Conservation (phyloP, 2,113 vertebrate genomes). For the Cyanoderma ruficeps region DNA sequence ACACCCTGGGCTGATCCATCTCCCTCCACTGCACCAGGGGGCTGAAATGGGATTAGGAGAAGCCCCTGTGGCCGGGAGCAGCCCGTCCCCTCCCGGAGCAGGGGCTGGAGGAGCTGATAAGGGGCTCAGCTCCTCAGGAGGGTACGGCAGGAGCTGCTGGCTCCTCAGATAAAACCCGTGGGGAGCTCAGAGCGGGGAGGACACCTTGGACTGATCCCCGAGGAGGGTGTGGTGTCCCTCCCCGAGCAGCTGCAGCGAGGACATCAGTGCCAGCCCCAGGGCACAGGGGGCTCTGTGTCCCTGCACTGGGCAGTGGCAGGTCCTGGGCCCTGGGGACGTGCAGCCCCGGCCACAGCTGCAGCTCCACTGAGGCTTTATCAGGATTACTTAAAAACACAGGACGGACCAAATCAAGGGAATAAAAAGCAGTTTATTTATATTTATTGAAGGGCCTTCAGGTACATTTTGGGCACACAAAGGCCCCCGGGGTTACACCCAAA, state of each 20-base stretch:
- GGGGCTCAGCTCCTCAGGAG: neutral
- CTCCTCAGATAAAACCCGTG: neutral
- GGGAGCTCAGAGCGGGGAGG: neutral
- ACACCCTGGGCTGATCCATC: neutral
- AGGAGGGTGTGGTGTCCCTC: fast-evolving
- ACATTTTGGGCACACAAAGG: neutral
- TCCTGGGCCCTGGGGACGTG: neutral
- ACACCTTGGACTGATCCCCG: neutral
- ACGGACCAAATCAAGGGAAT: neutral
- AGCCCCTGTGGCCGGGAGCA: neutral
- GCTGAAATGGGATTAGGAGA: constrained; percentile 30
- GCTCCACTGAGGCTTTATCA: neutral
- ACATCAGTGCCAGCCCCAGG: neutral
- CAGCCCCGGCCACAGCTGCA: neutral
- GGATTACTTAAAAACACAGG: neutral
- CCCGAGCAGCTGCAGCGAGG: neutral
- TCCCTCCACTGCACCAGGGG: neutral
- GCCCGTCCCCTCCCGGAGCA: neutral
- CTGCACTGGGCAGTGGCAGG: fast-evolving
- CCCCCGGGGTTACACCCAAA: no score
- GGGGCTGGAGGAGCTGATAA: constrained; percentile 30
- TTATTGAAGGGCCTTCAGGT: neutral
- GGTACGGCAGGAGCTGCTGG: neutral
- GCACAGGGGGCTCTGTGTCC: neutral
- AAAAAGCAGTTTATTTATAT: neutral